These are phyloP conservation scores for Eumacrocentrus americanus DNA, from an alignment of 2,888 invertebrate genomes.

Conservation along the genomic window DNA sequence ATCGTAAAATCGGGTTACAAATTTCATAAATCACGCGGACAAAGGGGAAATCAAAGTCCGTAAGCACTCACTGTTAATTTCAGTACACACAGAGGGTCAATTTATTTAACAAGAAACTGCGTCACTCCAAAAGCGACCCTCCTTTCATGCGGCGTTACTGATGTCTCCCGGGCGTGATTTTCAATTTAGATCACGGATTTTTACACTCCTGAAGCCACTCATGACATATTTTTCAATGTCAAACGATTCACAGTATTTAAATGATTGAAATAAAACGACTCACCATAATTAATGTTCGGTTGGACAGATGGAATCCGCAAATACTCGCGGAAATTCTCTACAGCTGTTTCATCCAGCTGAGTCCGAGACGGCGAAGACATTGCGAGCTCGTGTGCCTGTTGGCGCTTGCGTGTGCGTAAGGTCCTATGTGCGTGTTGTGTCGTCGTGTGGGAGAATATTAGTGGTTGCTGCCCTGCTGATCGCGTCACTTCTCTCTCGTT, in stretches of 20 bases:
- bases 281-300: slow-evolving; percentile 85
- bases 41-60: no score
- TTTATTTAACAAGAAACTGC: slow-evolving; percentile 43
- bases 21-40: slow-evolving; percentile 24
- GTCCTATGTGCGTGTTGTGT: neutral
- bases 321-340: slow-evolving; percentile 84
- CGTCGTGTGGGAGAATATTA: neutral
- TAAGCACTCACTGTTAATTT: no score
- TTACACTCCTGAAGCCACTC: neutral
- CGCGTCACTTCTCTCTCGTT: slow-evolving; percentile 28
- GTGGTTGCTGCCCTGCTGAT: neutral
- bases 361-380: slow-evolving; percentile 42
- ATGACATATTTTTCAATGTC: neutral
- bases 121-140: slow-evolving; percentile 41
- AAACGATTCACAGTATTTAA: neutral
- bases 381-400: slow-evolving; percentile 31
- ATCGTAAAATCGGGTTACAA: neutral
- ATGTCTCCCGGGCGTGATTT: no score
- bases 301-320: slow-evolving; percentile 86
- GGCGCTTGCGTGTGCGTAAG: slow-evolving; percentile 28
- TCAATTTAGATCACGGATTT: neutral
- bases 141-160: slow-evolving; percentile 34
- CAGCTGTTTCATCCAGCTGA: slow-evolving; percentile 64
- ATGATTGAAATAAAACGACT: slow-evolving; percentile 48
- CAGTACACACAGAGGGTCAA: no score